Conservation (phyloP, 2,797 vertebrate genomes). For the Leptatherina wallacei region DNA sequence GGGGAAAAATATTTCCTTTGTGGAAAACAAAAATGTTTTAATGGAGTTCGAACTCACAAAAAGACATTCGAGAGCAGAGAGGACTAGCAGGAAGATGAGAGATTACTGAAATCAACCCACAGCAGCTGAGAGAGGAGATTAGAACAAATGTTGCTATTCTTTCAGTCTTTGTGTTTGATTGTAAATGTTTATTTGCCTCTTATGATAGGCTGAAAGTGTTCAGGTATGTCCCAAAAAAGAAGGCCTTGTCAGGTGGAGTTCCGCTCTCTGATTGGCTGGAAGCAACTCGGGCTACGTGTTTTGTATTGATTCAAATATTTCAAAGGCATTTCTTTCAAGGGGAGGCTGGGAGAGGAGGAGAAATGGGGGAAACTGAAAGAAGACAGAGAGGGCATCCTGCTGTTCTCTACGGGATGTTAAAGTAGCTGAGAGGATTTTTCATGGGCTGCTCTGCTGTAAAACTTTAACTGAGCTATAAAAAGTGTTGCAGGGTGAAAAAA, state of each 20-base stretch:
- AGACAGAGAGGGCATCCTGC: slow-evolving; percentile 7
- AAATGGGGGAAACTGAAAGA: neutral
- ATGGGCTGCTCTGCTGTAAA: slow-evolving; percentile 44
- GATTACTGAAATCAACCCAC: neutral
- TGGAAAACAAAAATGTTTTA: slow-evolving; percentile 26
- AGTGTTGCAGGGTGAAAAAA: slow-evolving; percentile 31
- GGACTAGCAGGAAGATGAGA: slow-evolving; percentile 7
- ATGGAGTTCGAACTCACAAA: neutral
- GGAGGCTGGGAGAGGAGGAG: neutral
- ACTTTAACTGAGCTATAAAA: slow-evolving; percentile 47
- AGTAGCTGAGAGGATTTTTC: slow-evolving; percentile 34
- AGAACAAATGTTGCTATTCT: slow-evolving; percentile 12
- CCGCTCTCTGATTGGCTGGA: slow-evolving; percentile 63
- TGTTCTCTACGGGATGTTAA: slow-evolving; percentile 31
- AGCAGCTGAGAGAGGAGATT: slow-evolving; percentile 6
- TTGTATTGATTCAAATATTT: slow-evolving; percentile 81
- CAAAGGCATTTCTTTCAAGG: slow-evolving; percentile 34
- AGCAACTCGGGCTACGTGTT: slow-evolving; percentile 49
- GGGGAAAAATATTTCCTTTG: slow-evolving; percentile 25
- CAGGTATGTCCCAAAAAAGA: slow-evolving; percentile 53
- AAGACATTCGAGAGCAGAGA: slow-evolving; percentile 7
- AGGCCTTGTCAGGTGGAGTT: slow-evolving; percentile 31
- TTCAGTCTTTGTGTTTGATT: slow-evolving; percentile 28
- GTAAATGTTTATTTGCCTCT: slow-evolving; percentile 37
- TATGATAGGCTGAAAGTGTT: slow-evolving; percentile 24